Conservation (phyloP, 2,797 vertebrate genomes). For the Hybognathus amarus region DNA sequence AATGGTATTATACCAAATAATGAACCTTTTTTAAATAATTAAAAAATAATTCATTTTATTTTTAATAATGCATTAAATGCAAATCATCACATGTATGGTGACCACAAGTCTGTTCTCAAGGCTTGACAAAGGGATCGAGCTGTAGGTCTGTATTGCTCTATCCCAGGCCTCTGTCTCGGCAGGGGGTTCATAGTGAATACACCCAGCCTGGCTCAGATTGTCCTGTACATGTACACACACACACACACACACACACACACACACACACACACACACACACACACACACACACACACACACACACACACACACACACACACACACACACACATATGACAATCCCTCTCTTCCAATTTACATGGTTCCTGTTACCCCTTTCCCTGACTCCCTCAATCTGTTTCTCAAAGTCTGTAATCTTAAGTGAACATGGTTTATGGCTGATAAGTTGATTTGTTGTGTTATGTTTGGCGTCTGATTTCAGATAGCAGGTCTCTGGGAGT, state of each 20-base stretch:
- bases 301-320: slow-evolving; percentile 38
- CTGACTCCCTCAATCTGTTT: slow-evolving; percentile 27
- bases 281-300: slow-evolving; percentile 54
- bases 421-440: slow-evolving; percentile 46
- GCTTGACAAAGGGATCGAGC: slow-evolving; percentile 27
- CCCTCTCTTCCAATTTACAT: slow-evolving; percentile 37
- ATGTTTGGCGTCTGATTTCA: slow-evolving; percentile 70
- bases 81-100: slow-evolving; percentile 22
- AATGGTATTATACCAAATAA: not conserved
- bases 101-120: slow-evolving; percentile 43
- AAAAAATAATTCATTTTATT: not conserved
- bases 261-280: not conserved
- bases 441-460: slow-evolving; percentile 71
- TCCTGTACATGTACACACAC: slow-evolving; percentile 56
- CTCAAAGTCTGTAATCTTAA: slow-evolving; percentile 29
- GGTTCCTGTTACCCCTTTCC: slow-evolving; percentile 33
- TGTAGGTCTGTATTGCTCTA: slow-evolving; percentile 69
- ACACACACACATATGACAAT: no score
- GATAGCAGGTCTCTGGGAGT: slow-evolving; percentile 71
- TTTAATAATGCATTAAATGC: not conserved
- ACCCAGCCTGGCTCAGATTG: slow-evolving; percentile 62
- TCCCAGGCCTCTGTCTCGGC: slow-evolving; percentile 70
- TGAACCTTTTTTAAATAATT: not conserved
- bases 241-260: not conserved
- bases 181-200: slow-evolving; percentile 73